phyloP scores from a whole-genome alignment of 2,888 invertebrate species.

The Ormyrus thymus region DNA sequence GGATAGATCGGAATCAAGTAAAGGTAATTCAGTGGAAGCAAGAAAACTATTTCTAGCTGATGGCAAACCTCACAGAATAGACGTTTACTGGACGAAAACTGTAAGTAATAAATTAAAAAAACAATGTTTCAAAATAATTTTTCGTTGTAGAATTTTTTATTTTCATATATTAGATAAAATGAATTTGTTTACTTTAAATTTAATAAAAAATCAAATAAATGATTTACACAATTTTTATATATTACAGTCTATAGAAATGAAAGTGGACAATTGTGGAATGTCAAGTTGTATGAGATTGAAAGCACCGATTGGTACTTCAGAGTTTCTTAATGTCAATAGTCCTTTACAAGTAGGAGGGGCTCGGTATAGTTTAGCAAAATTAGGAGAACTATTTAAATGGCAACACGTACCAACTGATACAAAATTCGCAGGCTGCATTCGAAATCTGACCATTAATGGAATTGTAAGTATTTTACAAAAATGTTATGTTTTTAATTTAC shows the following conservation, averaged over 20 bases:
- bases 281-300: constrained; percentile 84
- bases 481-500: not conserved
- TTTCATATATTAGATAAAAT: no score
- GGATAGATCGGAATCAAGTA: constrained; percentile 50
- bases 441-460: constrained; percentile 91
- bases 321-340: constrained; percentile 88
- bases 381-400: constrained; percentile 83
- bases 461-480: constrained; percentile 72
- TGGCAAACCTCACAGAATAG: constrained; percentile 91
- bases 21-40: constrained; percentile 77
- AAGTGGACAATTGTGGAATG: constrained; percentile 84
- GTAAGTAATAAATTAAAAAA: constrained; percentile 64
- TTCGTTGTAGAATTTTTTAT: constrained; percentile 1
- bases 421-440: constrained; percentile 92
- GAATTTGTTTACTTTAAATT: not conserved
- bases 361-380: constrained; percentile 79
- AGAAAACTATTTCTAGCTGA: constrained; percentile 86
- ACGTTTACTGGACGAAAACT: constrained; percentile 77
- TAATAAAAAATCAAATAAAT: not conserved
- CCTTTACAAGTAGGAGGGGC: constrained; percentile 92
- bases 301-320: constrained; percentile 83
- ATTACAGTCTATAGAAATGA: constrained; percentile 81
- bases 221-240: constrained; percentile 17
- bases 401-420: constrained; percentile 81
- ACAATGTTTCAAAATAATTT: not conserved